A percentile compares a stretch with the other conserved stretches of the same genome.
These are phyloP conservation scores for Sciurus vulgaris DNA, from an alignment of 2,797 vertebrate genomes.

Conservation along the genomic window DNA sequence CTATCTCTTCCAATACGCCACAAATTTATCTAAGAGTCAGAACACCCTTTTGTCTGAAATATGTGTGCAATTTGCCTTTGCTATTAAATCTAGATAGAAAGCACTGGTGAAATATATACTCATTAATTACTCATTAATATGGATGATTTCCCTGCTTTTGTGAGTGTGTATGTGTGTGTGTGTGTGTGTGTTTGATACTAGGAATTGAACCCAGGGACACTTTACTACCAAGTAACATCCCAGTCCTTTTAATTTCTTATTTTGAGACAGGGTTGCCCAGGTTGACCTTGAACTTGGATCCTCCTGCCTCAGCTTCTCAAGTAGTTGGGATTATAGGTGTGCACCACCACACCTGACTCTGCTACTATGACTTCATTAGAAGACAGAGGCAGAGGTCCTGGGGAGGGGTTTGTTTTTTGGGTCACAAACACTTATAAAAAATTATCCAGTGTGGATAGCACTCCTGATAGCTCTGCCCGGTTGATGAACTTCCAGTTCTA, in stretches of 20 bases:
- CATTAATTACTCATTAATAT: background rate
- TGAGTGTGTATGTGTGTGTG: too few relatives aligned
- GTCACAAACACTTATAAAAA: constrained; percentile 29
- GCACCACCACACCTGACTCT: background rate
- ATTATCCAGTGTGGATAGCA: background rate
- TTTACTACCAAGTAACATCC: too few relatives aligned
- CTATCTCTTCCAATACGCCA: background rate
- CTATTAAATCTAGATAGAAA: background rate
- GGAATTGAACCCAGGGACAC: too few relatives aligned
- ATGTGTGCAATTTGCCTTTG: background rate
- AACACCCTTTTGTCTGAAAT: background rate
- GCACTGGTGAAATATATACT: background rate
- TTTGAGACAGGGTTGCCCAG: too few relatives aligned
- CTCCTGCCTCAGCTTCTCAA: too few relatives aligned
- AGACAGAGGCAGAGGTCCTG: background rate
- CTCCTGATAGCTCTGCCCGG: background rate
- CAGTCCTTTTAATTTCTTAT: too few relatives aligned
- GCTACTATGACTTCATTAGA: background rate
- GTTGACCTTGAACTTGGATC: background rate
- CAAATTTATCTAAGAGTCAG: background rate
- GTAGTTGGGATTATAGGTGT: too few relatives aligned
- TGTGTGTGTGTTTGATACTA: background rate
- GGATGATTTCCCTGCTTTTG: too few relatives aligned
- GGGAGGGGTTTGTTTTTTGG: background rate
- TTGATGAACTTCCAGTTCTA: background rate